phyloP scores from a whole-genome alignment of 1,140 invertebrate species.

The Plutomurus gul region DNA sequence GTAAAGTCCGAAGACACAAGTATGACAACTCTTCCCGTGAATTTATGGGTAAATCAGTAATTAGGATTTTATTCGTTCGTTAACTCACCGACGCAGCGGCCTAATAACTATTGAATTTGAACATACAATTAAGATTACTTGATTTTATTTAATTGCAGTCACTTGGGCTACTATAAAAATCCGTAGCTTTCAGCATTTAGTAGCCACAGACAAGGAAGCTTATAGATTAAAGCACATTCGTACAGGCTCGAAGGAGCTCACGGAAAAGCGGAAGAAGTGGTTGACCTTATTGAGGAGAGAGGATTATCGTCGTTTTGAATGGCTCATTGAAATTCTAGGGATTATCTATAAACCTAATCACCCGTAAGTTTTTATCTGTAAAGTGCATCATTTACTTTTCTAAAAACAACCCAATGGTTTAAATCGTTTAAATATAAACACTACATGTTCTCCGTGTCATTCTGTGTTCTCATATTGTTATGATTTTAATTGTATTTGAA shows the following conservation, averaged over 20 bases:
- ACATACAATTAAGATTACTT: neutral
- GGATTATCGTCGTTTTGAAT: slow-evolving; percentile 85
- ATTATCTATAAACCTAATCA: slow-evolving; percentile 73
- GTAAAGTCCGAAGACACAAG: slow-evolving; percentile 37
- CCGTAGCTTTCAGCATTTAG: slow-evolving; percentile 61
- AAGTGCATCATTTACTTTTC: neutral
- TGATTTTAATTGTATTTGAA: neutral
- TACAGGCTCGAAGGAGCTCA: slow-evolving; percentile 66
- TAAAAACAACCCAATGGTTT: neutral
- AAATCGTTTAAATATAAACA: neutral
- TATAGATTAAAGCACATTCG: neutral
- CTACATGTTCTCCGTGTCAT: neutral
- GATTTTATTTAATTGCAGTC: slow-evolving; percentile 59
- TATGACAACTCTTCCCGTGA: slow-evolving; percentile 38
- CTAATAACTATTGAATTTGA: neutral
- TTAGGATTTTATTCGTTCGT: neutral
- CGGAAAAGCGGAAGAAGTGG: slow-evolving; percentile 74
- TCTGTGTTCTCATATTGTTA: neutral
- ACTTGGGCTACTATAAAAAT: slow-evolving; percentile 64
- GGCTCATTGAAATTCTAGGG: slow-evolving; percentile 79
- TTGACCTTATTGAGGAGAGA: slow-evolving; percentile 69
- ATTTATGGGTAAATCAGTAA: slow-evolving; percentile 25
- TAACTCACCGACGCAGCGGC: neutral
- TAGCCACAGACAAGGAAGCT: slow-evolving; percentile 62
- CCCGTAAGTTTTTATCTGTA: slow-evolving; percentile 60